A percentile compares a stretch with the other conserved stretches of the same genome.
These are phyloP conservation scores for Prionailurus bengalensis DNA, from an alignment of 2,113 vertebrate genomes.

Conservation along the genomic window DNA sequence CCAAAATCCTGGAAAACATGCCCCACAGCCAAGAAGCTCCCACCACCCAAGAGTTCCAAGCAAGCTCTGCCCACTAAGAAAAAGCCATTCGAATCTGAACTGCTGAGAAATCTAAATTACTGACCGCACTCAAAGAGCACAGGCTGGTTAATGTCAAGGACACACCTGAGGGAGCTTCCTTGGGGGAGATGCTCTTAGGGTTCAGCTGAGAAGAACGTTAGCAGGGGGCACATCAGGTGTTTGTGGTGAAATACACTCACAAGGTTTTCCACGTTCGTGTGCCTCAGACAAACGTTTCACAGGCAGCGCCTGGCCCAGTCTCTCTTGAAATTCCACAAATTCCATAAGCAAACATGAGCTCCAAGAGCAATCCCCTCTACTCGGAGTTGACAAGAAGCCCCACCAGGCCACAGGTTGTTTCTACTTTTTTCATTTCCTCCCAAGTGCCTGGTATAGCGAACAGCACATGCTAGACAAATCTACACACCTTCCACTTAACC, in stretches of 20 bases:
- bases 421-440: neutral
- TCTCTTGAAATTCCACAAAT: neutral
- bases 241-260: neutral
- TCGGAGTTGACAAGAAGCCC: neutral
- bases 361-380: neutral
- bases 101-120: neutral
- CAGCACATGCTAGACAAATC: neutral
- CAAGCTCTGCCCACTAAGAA: neutral
- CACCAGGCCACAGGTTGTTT: neutral
- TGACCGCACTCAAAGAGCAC: neutral
- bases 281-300: neutral
- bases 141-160: neutral
- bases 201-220: neutral
- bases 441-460: neutral
- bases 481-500: neutral
- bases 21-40: neutral
- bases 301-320: neutral
- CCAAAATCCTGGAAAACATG: neutral
- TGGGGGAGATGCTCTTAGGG: neutral
- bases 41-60: neutral
- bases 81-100: neutral
- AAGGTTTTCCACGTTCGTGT: neutral
- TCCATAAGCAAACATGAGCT: neutral
- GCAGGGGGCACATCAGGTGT: no score
- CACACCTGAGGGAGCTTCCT: neutral